Evolutionary conservation across 2,888 invertebrate genomes (phyloP), one percentile per base, ranked within the genome.

Genomic region (Micropterix aruncella): DNA sequence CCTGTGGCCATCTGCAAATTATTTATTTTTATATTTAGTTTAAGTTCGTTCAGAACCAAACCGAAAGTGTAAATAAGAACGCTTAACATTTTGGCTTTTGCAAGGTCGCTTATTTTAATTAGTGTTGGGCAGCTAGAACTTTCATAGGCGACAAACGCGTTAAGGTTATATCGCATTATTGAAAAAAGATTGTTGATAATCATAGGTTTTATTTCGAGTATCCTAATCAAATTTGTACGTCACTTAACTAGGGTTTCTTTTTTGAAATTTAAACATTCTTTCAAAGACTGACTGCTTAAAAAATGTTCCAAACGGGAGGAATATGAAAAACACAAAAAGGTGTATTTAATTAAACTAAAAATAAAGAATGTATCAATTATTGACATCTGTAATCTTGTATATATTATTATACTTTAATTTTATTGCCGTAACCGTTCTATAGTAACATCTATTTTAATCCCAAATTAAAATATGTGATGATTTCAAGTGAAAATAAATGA

Each of bases 191-290:
- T 27, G 27, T 27, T 27, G 54, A 45, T 40, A 37, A 54, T 54
- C 56, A 56, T 55, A 53, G 54, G 55, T 41, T 46, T 52, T 50
- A 44, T 45, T 49, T 50, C 51, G 52, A 51, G 52, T 55, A 50
- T 54, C 53, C 52, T 55, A 49, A 46, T 46, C 16, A 49, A 47
- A 48, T 48, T 49, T 48, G 48, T 52, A 51, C 48, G 50, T 50
- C 52, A 52, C 50, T 48, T 51, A 48, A 47, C 42, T 41, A 43
- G 40, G 43, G 37, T 48, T 45, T 47, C 43, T 42, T 47, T 48
- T 27, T 40, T 46, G 38, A 44, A 41, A 40, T 38, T 46, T 17
- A 17, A 40, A 2, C 40, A 17, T 40, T 17, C 40, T 40, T 12
- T 7, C 16, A 16, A 40, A 40, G 18, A 40, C 27, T 27, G 27